phyloP scores from a whole-genome alignment of 2,888 invertebrate genomes.

The Rhorus exstirpatorius region DNA sequence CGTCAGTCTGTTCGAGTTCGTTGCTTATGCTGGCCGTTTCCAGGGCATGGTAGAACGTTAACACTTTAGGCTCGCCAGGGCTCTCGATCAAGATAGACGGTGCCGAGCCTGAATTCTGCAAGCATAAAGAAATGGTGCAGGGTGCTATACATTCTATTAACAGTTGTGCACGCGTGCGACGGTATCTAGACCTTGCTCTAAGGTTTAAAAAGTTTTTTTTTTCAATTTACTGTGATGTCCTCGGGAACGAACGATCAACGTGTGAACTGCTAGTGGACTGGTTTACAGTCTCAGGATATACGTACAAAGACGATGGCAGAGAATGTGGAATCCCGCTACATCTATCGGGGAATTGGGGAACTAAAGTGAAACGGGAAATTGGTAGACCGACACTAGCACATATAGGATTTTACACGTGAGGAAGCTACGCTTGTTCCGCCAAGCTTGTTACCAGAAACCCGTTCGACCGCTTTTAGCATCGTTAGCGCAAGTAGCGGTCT shows the following conservation, averaged over 20 bases:
- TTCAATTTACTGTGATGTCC: conserved; percentile 9
- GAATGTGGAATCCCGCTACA: conserved; percentile 72
- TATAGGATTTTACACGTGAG: conserved; percentile 68
- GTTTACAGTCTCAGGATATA: neutral
- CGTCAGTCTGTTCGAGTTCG: conserved; percentile 76
- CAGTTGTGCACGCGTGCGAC: conserved; percentile 42
- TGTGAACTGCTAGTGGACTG: neutral
- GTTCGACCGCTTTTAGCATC: conserved; percentile 76
- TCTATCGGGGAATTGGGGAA: conserved; percentile 77
- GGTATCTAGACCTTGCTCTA: conserved; percentile 10
- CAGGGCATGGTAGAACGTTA: conserved; percentile 84
- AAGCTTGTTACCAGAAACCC: conserved; percentile 72
- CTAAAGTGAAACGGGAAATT: conserved; percentile 73
- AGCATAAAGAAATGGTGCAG: conserved; percentile 80
- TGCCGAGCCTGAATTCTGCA: conserved; percentile 80
- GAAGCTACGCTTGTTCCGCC: conserved; percentile 63
- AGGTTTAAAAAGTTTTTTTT: neutral
- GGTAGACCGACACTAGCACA: conserved; percentile 70
- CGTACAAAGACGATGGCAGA: neutral
- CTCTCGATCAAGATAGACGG: conserved; percentile 81
- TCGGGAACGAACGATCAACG: conserved; percentile 60
- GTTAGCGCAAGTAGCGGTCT: conserved; percentile 68
- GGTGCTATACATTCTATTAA: conserved; percentile 78
- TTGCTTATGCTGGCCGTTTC: conserved; percentile 83
- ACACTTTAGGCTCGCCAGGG: conserved; percentile 82